Evolutionary conservation across 2,797 vertebrate genomes (phyloP), one percentile per base, ranked within the genome.

Genomic region (Eulemur rubriventer): DNA sequence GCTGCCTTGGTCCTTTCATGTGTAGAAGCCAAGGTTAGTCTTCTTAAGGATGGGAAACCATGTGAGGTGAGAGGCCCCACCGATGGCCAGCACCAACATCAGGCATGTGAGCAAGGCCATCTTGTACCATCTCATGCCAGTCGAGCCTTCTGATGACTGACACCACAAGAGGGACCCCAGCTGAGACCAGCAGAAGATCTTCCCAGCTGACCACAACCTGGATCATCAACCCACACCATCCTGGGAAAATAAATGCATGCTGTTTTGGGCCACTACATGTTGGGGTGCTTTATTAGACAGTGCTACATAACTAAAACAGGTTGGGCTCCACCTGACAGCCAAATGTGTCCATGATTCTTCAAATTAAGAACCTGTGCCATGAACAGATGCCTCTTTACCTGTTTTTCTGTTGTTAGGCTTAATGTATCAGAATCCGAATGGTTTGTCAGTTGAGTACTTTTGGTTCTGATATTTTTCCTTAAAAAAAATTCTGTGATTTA

Each of bases 31-130:
- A 94, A 52, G 35, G 16, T 6, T 84, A 4, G 9, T 26, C 59
- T 57, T 35, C 20, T 59, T 28, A 16, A 83, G 14, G n/a, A 46
- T 35, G 28, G 18, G 26, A 78, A 41, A 41, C 8, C 16, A 24
- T 17, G 7, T 55, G 28, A 17, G 57, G 17, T 70, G 18, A 75
- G 6, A 33, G 41, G 12, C 0, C 24, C 17, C 4, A 5, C 3
- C 6, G 13, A 41, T 28, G 26, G 6, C 63, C 1, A 43, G 5
- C 3, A 7, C 3, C 11, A 69, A 65, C 12, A 20, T 1, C 11
- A 78, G 38, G 12, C 6, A 5, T 18, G 4, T 63, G 35, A 65
- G n/a, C 1, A 14, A 79, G n/a, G 57, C 6, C 9, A 2, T 65
- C 41, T 76, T 35, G n/a, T 33, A 17, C 2, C 14, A 48, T 69